phyloP scores from a whole-genome alignment of 1,140 invertebrate genomes.

The Dinoponera quadriceps region DNA sequence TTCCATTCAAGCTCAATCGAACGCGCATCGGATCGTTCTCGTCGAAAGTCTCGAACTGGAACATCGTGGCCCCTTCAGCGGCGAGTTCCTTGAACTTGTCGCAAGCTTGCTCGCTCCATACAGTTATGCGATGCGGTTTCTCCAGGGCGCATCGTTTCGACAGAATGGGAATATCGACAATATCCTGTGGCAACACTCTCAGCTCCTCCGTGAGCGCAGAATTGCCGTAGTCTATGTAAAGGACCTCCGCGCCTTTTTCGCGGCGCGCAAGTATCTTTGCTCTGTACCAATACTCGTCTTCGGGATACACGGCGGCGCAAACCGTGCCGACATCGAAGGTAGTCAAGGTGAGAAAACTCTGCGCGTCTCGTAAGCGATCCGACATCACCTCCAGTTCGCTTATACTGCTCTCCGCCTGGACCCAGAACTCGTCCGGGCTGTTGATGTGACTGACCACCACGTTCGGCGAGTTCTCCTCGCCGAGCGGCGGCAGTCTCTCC shows the following conservation, averaged over 20 bases:
- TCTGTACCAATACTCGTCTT: slow-evolving; percentile 89
- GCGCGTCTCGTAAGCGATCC: slow-evolving; percentile 85
- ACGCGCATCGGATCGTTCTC: slow-evolving; percentile 79
- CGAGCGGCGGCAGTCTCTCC: slow-evolving; percentile 78
- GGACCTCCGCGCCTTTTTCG: slow-evolving; percentile 80
- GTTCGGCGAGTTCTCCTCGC: slow-evolving; percentile 78
- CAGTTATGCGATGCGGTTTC: slow-evolving; percentile 63
- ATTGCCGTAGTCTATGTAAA: slow-evolving; percentile 88
- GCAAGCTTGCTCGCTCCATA: slow-evolving; percentile 77
- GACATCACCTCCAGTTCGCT: slow-evolving; percentile 87
- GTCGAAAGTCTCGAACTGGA: slow-evolving; percentile 81
- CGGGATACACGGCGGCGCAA: slow-evolving; percentile 88
- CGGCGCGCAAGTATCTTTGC: slow-evolving; percentile 81
- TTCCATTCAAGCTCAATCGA: slow-evolving; percentile 66
- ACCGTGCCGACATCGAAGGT: slow-evolving; percentile 86
- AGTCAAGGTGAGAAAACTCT: slow-evolving; percentile 84
- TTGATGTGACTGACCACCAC: slow-evolving; percentile 86
- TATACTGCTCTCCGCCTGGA: slow-evolving; percentile 87
- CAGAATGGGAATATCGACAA: slow-evolving; percentile 78
- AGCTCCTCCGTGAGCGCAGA: slow-evolving; percentile 75
- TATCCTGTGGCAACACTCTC: slow-evolving; percentile 79
- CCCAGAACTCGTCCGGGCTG: slow-evolving; percentile 88
- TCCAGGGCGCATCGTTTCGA: slow-evolving; percentile 81
- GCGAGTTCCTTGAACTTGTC: slow-evolving; percentile 76
- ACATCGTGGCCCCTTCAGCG: slow-evolving; percentile 78